A percentile compares a stretch with the other conserved stretches of the same genome.
phyloP scores from a whole-genome alignment of 2,113 vertebrate genomes.

The Stomatorhinus ivindoensis region DNA sequence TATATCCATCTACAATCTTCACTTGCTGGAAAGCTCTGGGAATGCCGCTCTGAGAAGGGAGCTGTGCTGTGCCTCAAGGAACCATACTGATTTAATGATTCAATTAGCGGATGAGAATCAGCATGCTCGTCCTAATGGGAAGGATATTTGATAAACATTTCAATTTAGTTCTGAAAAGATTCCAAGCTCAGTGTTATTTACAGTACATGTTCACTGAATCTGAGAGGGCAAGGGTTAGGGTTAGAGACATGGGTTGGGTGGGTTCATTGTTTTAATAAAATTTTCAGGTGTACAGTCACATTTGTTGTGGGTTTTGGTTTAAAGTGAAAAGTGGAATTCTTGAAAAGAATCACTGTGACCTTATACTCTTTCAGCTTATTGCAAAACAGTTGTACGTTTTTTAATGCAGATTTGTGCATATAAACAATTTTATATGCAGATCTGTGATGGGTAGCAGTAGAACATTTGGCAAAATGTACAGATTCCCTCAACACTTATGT shows the following conservation, averaged over 20 bases:
- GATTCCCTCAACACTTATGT: neutral
- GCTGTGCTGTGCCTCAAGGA: slow-evolving; percentile 72
- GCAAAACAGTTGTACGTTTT: neutral
- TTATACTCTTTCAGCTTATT: neutral
- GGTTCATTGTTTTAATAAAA: neutral
- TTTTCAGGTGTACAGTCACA: slow-evolving; percentile 1
- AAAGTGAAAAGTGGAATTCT: neutral
- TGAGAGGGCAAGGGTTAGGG: slow-evolving; percentile 28
- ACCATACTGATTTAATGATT: slow-evolving; percentile 96
- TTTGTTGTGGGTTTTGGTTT: neutral
- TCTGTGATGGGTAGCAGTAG: neutral
- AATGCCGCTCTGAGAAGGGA: slow-evolving; percentile 86
- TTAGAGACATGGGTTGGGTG: neutral
- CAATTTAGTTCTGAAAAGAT: slow-evolving; percentile 44
- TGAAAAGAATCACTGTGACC: neutral
- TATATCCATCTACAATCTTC: slow-evolving; percentile 88
- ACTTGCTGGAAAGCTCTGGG: slow-evolving; percentile 72
- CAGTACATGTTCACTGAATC: slow-evolving; percentile 38
- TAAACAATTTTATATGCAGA: neutral
- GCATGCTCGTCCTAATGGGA: slow-evolving; percentile 80
- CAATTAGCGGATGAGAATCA: slow-evolving; percentile 92
- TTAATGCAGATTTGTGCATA: neutral
- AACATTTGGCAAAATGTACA: neutral
- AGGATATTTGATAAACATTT: slow-evolving; percentile 71
- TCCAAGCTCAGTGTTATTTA: slow-evolving; percentile 22